A percentile compares a stretch with the other conserved stretches of the same genome.
Evolutionary conservation across 1,140 invertebrate species (phyloP).

Genomic region (Sogatella furcifera): DNA sequence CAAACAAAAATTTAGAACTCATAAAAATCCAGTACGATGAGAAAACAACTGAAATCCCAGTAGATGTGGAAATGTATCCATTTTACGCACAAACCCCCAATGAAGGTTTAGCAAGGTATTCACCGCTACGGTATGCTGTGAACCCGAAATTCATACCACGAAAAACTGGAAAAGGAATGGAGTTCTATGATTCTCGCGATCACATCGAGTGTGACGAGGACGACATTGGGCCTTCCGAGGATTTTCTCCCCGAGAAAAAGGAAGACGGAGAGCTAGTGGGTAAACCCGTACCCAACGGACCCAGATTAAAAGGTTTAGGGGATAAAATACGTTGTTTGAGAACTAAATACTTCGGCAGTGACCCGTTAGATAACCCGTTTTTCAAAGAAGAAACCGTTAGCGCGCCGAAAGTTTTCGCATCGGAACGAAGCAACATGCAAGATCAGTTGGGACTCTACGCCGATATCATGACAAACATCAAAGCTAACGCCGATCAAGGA

Average conservation of each 20-base stretch:
- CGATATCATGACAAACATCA: slow-evolving; percentile 10
- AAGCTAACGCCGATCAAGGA: background rate
- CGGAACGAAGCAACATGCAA: background rate
- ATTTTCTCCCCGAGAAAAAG: slow-evolving; percentile 7
- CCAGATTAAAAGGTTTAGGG: slow-evolving; percentile 43
- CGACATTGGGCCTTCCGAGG: slow-evolving; percentile 30
- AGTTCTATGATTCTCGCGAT: slow-evolving; percentile 48
- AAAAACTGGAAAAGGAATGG: slow-evolving; percentile 39
- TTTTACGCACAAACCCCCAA: slow-evolving; percentile 29
- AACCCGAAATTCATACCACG: slow-evolving; percentile 36
- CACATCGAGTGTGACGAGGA: slow-evolving; percentile 34
- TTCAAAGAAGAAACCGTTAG: slow-evolving; percentile 42
- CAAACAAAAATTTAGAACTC: background rate
- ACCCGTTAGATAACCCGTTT: slow-evolving; percentile 62
- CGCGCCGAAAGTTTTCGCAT: background rate
- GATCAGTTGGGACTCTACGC: slow-evolving; percentile 9
- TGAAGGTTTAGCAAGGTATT: slow-evolving; percentile 35
- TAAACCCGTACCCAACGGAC: slow-evolving; percentile 19
- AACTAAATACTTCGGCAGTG: slow-evolving; percentile 55
- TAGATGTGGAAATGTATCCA: slow-evolving; percentile 36
- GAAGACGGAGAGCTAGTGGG: slow-evolving; percentile 28
- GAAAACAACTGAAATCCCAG: slow-evolving; percentile 15
- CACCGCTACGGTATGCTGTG: slow-evolving; percentile 45
- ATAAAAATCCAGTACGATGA: slow-evolving; percentile 13
- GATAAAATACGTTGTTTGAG: slow-evolving; percentile 65